Evolutionary conservation across 1,140 invertebrate genomes (phyloP), one percentile per base, ranked within the genome.

Genomic region (Spodoptera litura): DNA sequence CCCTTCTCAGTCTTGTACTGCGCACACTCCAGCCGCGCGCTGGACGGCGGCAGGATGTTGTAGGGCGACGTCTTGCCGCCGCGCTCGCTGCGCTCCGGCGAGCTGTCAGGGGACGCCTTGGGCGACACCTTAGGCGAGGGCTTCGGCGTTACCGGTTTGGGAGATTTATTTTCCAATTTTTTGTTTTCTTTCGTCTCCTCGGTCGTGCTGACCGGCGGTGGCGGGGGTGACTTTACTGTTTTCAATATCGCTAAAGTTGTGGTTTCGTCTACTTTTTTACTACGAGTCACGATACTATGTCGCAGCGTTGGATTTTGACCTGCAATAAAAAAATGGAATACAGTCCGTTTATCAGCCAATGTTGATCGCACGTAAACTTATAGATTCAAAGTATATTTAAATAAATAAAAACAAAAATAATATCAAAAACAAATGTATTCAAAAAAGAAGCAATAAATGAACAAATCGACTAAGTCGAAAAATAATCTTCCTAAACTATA

Each of bases 1-100:
- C 92, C 90, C 83, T 93, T 92, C 31, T 94, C 89, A 44, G 91
- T 93, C 87, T 93, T 92, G 84, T 92, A 94, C 85, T 94, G 89
- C 71, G 90, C 91, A 85, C 91, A 93, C 38, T 91, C 90, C 83
- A 92, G 86, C 81, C 81, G 58, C 15, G 56, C 78, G 59, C 81
- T 80, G 44, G 83, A 76, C 87, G 85, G 44, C 58, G 89, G 85
- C 79, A 89, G 88, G 55, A 91, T 85, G 86, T 87, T 85, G 86
- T 84, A 91, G 64, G 81, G 83, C 55, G 89, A 61, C 72, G 72
- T 31, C 5, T 10, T 55, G 25, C 35, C n/a, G 58, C 27, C 79
- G n/a, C 58, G 82, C 85, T 78, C 56, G 66, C 62, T 59, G 56
- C 31, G 77, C 20, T 56, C 20, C 38, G 15, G 55, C n/a, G 62